Base-by-base conservation (phyloP, 2,888 invertebrate species). In the Dryobota labecula region DNA sequence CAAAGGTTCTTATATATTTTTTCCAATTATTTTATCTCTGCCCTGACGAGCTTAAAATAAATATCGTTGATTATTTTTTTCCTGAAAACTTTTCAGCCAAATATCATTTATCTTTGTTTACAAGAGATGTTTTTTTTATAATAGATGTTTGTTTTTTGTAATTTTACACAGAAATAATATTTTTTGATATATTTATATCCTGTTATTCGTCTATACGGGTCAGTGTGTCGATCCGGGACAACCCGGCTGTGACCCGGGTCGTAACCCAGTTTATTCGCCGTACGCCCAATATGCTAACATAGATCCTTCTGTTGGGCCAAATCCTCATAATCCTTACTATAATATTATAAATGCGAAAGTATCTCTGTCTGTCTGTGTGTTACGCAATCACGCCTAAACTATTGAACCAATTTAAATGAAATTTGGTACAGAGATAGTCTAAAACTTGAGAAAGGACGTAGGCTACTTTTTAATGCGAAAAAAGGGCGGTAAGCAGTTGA, bases 161-260 rank as follows among this genome's bases (percentile, higher is more conserved):
- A 54, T 2, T 67, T 60, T 41, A 47, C 15, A 24, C 30, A 51
- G 8, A 0, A 33, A 49, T 8, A 53, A 69, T 51, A 60, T 71
- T 71, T 3, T 24, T 60, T 49, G 20, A 53, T 69, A 24, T 47
- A 60, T 74, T 65, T 66, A 70, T 70, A 80, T 75, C 80, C 67
- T 63, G 73, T 69, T 73, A 76, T 64, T 66, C 36, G 33, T 64
- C 74, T 84, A 77, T 75, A 78, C 75, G 71, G 89, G 90, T 91
- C 87, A 91, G 82, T 90, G 74, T 91, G 90, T 82, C 90, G 86
- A 78, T 63, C 80, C 86, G 84, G 84, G 87, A 87, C 84, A 78
- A 77, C 88, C 84, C 78, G 82, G 78, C 84, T 86, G 84, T 81
- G 83, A 87, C 88, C 82, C 80, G 88, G 88, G 81, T 76, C 81